Conservation (phyloP, 2,888 invertebrate genomes). For the Tuta absoluta region DNA sequence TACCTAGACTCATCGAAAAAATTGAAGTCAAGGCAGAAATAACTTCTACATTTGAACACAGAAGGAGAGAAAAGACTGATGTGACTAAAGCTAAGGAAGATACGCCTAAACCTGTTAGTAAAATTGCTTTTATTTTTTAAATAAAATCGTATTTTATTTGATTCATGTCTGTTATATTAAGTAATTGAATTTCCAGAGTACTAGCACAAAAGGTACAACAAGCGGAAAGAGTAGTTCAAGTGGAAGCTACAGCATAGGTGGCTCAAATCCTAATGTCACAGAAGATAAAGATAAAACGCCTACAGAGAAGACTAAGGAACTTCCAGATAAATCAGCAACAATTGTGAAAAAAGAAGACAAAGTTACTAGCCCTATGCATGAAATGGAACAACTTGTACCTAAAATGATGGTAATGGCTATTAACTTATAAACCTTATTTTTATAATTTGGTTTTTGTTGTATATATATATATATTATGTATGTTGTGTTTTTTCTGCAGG, state of each 20-base stretch:
- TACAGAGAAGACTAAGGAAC: constrained; percentile 56
- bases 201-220: constrained; percentile 55
- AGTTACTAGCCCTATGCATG: constrained; percentile 46
- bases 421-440: not conserved
- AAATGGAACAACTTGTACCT: constrained; percentile 66
- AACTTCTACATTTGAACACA: constrained; percentile 57
- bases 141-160: not conserved
- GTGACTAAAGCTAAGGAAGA: constrained; percentile 63
- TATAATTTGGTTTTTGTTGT: not conserved
- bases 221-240: constrained; percentile 78
- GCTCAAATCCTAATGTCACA: constrained; percentile 72
- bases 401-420: constrained; percentile 62
- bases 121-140: not conserved
- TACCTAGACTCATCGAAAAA: constrained; percentile 64
- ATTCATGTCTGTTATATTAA: not conserved
- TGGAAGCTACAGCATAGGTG: constrained; percentile 76
- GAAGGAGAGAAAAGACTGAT: constrained; percentile 78
- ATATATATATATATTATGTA: too few species aligned
- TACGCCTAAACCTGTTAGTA: constrained; percentile 52
- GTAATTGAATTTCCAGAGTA: constrained; percentile 46
- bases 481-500: constrained; percentile 54
- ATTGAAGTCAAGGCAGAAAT: constrained; percentile 72
- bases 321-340: constrained; percentile 51
- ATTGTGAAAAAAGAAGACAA: constrained; percentile 53
- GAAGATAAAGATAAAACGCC: constrained; percentile 59